phyloP scores from a whole-genome alignment of 2,888 invertebrate species.

The Heliconius charithonia region DNA sequence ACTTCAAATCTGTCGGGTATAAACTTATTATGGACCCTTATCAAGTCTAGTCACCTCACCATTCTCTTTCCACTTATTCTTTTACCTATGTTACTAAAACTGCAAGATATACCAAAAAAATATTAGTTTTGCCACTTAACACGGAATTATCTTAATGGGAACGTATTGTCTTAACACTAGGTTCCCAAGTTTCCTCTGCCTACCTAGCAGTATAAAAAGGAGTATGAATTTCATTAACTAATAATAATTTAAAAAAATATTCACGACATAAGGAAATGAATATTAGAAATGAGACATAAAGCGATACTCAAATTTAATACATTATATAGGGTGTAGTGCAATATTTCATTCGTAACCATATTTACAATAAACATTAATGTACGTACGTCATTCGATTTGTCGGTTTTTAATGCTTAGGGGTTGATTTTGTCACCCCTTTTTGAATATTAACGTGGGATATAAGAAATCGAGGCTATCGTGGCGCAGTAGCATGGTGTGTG shows the following conservation, averaged over 20 bases:
- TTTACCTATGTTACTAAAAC: no score
- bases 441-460: slow-evolving; percentile 44
- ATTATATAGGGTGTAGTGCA: slow-evolving; percentile 23
- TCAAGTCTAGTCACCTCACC: no score
- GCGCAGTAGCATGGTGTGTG: neutral
- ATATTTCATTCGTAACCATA: slow-evolving; percentile 57
- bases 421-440: slow-evolving; percentile 39
- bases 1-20: no score
- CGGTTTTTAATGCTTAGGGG: slow-evolving; percentile 55
- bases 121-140: no score
- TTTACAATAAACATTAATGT: slow-evolving; percentile 59
- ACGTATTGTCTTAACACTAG: no score
- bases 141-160: no score
- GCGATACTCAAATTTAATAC: slow-evolving; percentile 8
- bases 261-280: slow-evolving; percentile 3
- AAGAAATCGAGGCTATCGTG: slow-evolving; percentile 2
- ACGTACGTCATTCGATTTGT: slow-evolving; percentile 55
- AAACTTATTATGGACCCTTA: no score
- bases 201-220: no score
- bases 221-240: neutral
- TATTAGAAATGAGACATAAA: slow-evolving; percentile 15
- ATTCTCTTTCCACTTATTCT: no score
- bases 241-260: neutral
- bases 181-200: no score
- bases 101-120: no score